Percentiles rank a stretch among this genome's conserved stretches.
phyloP scores from a whole-genome alignment of 1,140 invertebrate species.

The Drosophila pruinosa region DNA sequence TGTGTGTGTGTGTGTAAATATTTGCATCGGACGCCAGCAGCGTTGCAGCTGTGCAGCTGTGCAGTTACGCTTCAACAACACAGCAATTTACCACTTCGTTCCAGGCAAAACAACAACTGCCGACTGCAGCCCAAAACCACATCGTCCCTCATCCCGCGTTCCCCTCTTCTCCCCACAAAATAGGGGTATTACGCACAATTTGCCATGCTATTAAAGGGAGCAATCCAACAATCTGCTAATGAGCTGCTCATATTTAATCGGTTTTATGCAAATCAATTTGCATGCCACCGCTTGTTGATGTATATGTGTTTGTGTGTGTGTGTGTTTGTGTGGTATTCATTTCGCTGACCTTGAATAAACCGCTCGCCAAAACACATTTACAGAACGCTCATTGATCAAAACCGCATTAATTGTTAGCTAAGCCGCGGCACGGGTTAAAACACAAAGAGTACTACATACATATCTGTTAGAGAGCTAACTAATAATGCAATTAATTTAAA shows the following conservation, averaged over 20 bases:
- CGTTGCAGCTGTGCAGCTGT: conserved; percentile 5
- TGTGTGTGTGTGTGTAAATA: background rate
- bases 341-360: background rate
- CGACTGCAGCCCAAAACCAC: background rate
- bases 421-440: background rate
- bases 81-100: background rate
- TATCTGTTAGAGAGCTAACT: background rate
- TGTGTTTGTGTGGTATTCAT: background rate
- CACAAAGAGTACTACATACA: background rate
- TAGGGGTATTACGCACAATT: conserved; percentile 21
- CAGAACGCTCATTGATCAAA: background rate
- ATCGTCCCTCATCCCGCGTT: background rate
- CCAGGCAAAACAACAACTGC: background rate
- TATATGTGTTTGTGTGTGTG: background rate
- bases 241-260: conserved; percentile 1
- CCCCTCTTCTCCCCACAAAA: conserved; percentile 4
- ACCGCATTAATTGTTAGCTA: background rate
- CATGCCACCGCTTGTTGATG: background rate
- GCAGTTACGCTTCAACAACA: background rate
- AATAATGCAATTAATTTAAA: background rate
- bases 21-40: background rate
- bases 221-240: conserved; percentile 8
- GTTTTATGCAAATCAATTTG: background rate
- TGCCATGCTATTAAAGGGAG: conserved; percentile 19
- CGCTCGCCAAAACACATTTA: background rate